These are phyloP conservation scores for Rhynchophorus ferrugineus DNA, from an alignment of 1,140 invertebrate species.

Conservation along the genomic window DNA sequence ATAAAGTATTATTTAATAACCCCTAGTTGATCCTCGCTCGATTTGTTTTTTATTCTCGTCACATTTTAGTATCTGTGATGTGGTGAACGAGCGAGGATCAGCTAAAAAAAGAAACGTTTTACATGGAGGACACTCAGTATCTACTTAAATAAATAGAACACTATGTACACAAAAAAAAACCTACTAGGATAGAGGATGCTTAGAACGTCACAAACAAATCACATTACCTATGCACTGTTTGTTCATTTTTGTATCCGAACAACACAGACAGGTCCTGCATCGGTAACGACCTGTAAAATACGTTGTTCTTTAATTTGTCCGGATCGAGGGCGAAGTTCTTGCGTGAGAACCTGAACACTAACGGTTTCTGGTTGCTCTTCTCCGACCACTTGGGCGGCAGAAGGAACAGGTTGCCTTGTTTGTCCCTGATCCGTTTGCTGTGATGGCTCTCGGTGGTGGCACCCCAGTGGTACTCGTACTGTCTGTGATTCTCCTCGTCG, in stretches of 20 bases:
- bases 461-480: not conserved
- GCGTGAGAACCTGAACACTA: conserved; percentile 29
- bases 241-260: conserved; percentile 25
- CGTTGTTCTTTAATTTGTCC: conserved; percentile 18
- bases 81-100: no score
- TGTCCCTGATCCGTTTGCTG: conserved; percentile 17
- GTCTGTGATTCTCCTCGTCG: not conserved
- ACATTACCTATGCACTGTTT: conserved; percentile 20
- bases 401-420: conserved; percentile 15
- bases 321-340: conserved; percentile 21
- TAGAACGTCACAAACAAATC: conserved; percentile 6
- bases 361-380: conserved; percentile 18
- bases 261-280: conserved; percentile 24
- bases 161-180: not conserved
- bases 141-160: not conserved
- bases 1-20: no score
- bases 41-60: not conserved
- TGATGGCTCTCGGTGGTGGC: conserved; percentile 6
- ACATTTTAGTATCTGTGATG: no score
- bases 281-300: conserved; percentile 28
- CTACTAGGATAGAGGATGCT: not conserved
- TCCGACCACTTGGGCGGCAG: conserved; percentile 20
- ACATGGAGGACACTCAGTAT: not conserved
- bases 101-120: no score
- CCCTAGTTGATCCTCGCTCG: not conserved